phyloP scores from a whole-genome alignment of 2,113 vertebrate species.

The Rafetus swinhoei region DNA sequence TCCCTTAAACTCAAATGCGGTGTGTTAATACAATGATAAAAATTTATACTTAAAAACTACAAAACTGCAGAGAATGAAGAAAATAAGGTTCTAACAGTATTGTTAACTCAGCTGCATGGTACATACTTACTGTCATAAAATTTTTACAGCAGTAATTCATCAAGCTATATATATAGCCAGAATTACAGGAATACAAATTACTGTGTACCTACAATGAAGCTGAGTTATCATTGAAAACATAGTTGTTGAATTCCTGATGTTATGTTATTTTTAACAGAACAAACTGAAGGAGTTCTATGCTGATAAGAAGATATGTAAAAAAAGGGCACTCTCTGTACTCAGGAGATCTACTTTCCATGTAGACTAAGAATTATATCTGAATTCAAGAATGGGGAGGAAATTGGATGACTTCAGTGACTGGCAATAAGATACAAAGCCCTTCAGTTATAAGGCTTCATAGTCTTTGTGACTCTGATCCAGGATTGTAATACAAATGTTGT shows the following conservation, averaged over 20 bases:
- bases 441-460: background rate
- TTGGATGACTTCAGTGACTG: background rate
- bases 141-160: background rate
- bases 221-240: constrained; percentile 47
- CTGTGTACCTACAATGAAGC: background rate
- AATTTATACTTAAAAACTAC: background rate
- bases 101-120: constrained; percentile 8
- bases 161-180: background rate
- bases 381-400: background rate
- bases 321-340: background rate
- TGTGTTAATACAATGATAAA: background rate
- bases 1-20: too few relatives aligned
- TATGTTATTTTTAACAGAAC: constrained; percentile 10
- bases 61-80: background rate
- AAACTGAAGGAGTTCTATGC: constrained; percentile 17
- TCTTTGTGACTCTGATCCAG: background rate
- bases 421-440: background rate
- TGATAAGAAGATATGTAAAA: constrained; percentile 37
- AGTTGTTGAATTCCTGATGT: background rate
- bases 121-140: background rate
- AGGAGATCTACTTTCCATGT: constrained; percentile 29
- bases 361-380: constrained; percentile 36
- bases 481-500: background rate
- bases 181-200: constrained; percentile 5
- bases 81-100: background rate